phyloP scores from a whole-genome alignment of 2,797 vertebrate genomes.

The Taeniopygia guttata region DNA sequence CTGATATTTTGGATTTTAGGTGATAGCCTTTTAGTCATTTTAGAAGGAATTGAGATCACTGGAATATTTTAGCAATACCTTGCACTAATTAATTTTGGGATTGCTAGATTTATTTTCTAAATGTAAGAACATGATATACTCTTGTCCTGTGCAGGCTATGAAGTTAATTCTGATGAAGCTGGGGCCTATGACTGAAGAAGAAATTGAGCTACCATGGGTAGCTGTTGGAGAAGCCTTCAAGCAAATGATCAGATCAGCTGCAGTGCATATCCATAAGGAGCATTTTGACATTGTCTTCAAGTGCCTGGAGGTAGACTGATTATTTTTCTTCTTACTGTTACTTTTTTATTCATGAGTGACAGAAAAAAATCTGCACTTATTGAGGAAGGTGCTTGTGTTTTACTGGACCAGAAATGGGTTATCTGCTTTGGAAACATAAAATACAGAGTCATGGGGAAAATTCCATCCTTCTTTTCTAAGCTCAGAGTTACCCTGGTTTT shows the following conservation, averaged over 20 bases:
- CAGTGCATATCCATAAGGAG: constrained; percentile 79
- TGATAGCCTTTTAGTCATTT: background rate
- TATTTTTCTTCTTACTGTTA: background rate
- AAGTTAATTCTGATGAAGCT: constrained; percentile 84
- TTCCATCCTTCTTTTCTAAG: background rate
- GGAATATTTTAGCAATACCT: background rate
- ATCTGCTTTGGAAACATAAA: background rate
- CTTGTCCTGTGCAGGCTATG: constrained; percentile 76
- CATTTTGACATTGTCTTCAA: constrained; percentile 87
- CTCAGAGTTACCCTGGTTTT: background rate
- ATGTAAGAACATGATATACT: background rate
- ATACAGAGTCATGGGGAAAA: background rate
- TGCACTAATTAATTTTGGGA: background rate
- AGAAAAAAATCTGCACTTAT: background rate
- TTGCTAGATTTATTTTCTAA: background rate
- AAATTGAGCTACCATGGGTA: constrained; percentile 80
- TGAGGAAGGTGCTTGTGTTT: background rate
- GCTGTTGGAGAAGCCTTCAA: constrained; percentile 83
- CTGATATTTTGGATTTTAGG: background rate
- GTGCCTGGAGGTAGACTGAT: constrained; percentile 81
- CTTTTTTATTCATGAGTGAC: background rate
- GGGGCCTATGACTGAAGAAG: constrained; percentile 80
- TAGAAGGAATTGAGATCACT: background rate
- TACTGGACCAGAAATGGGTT: background rate
- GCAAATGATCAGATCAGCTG: constrained; percentile 84